Evolutionary conservation across 2,888 invertebrate species (phyloP), one percentile per base, ranked within the genome.

Genomic region (Desoria tigrina): DNA sequence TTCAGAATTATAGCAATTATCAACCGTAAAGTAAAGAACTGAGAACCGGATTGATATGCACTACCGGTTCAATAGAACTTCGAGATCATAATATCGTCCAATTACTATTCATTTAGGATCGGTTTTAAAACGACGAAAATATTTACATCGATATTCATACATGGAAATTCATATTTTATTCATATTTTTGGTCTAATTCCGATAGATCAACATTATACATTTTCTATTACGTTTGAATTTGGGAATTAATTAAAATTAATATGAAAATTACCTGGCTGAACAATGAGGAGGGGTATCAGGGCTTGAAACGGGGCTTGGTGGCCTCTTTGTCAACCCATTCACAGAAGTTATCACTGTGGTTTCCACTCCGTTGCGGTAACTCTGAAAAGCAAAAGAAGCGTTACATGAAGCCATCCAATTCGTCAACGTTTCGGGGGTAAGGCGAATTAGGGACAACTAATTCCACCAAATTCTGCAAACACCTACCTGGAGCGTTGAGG

Each of bases 241-340:
- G 62, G 57, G 63, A n/a, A 37, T 49, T n/a, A 49, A 49, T 14
- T 7, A 7, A 4, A 4, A 32, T 7, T 32, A 4, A 32, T 4
- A 7, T 11, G 11, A 7, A 32, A 32, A 11, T 62, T 77, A 80
- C 81, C 80, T 80, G 45, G 78, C 78, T 63, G 79, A 77, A 65
- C 80, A 77, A 69, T 80, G 81, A 32, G 80, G 79, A 61, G 82
- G 79, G 58, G 80, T 80, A 71, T 81, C 80, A 11, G 85, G 86
- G 73, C 85, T 86, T 45, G 85, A 84, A 66, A 84, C 83, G n/a
- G 86, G 85, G 42, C 85, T 85, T 50, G 82, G 81, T 7, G 84
- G 82, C 55, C 73, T 65, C 28, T 76, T 72, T 51, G 64, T 50
- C 60, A 61, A 54, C 16, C 71, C 66, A 59, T 66, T 69, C 18